A percentile compares a stretch with the other conserved stretches of the same genome.
Evolutionary conservation across 2,797 vertebrate species (phyloP).

Genomic region (Malacoraja senta): DNA sequence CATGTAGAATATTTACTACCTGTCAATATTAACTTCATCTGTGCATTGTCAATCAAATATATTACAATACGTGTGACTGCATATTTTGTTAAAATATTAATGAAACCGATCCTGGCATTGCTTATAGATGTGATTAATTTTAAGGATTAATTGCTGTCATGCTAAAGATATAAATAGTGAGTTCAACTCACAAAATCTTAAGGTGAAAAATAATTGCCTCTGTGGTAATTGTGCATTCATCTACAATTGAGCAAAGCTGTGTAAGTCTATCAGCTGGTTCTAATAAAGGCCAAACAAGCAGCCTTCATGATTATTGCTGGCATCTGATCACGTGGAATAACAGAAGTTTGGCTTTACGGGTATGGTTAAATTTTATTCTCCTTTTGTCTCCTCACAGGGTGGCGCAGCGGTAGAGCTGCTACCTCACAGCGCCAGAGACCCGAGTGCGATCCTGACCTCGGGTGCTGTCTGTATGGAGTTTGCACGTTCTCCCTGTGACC

Average conservation of each 20-base stretch:
- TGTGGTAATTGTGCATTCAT: background rate
- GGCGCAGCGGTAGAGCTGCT: too few species aligned
- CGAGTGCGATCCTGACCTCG: too few species aligned
- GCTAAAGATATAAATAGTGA: background rate
- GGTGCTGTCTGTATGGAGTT: too few species aligned
- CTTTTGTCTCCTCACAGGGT: background rate
- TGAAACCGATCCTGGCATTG: background rate
- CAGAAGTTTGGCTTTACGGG: background rate
- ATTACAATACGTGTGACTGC: background rate
- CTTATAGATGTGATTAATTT: background rate
- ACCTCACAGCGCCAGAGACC: too few species aligned
- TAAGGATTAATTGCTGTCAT: background rate
- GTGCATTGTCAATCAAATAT: background rate
- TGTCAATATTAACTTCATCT: background rate
- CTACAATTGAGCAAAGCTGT: background rate
- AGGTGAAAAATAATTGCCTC: background rate
- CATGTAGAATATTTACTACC: background rate
- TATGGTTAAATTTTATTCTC: background rate
- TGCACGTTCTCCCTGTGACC: too few species aligned
- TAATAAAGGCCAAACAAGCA: too few species aligned
- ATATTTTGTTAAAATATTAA: background rate
- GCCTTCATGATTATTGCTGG: too few species aligned
- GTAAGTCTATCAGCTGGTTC: too few species aligned
- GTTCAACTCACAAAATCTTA: background rate
- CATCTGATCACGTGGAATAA: too few species aligned